Conservation (phyloP, 1,140 invertebrate genomes). For the Aphaenogaster floridana region DNA sequence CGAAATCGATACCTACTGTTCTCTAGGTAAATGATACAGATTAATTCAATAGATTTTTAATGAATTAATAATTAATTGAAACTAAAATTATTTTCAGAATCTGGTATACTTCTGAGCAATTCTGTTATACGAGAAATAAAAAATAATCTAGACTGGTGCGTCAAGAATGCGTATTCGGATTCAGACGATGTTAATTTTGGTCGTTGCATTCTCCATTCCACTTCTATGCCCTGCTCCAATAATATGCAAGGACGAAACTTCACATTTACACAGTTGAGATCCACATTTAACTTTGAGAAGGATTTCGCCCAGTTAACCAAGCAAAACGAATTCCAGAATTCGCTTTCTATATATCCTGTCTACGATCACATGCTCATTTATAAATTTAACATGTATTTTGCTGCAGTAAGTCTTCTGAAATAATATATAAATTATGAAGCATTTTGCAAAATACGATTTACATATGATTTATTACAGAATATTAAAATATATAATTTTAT, state of each 20-base stretch:
- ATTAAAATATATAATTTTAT: background rate
- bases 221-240: constrained; percentile 88
- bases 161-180: constrained; percentile 92
- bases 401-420: constrained; percentile 86
- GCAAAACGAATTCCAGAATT: constrained; percentile 87
- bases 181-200: constrained; percentile 94
- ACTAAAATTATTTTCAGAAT: constrained; percentile 86
- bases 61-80: constrained; percentile 4
- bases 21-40: constrained; percentile 87
- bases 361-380: constrained; percentile 89
- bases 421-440: background rate
- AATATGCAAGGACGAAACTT: constrained; percentile 87
- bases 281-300: constrained; percentile 86
- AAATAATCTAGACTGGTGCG: constrained; percentile 94
- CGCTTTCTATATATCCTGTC: constrained; percentile 90
- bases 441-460: constrained; percentile 40
- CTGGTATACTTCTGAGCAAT: constrained; percentile 92
- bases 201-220: constrained; percentile 92
- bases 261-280: constrained; percentile 86
- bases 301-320: constrained; percentile 73
- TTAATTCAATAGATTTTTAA: constrained; percentile 5
- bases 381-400: constrained; percentile 91
- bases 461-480: background rate
- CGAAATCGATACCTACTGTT: constrained; percentile 87
- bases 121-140: constrained; percentile 92